phyloP scores from a whole-genome alignment of 2,888 invertebrate species.

The Aquatica leii region DNA sequence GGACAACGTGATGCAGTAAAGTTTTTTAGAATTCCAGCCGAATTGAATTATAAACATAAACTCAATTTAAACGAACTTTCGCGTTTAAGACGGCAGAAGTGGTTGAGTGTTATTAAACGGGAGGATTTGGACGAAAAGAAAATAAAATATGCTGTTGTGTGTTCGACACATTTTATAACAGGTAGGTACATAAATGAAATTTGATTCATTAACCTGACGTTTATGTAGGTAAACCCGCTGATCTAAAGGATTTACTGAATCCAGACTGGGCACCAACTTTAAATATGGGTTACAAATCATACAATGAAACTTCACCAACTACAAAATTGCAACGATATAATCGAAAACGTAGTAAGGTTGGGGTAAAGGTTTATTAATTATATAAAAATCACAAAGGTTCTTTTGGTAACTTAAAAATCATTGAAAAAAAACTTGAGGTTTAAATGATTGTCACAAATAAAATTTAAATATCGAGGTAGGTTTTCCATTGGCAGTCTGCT shows the following conservation, averaged over 20 bases:
- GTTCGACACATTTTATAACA: not conserved
- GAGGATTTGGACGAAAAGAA: not conserved
- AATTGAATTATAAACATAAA: not conserved
- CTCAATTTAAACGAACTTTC: not conserved
- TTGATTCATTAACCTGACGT: not conserved
- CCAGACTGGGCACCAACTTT: not conserved
- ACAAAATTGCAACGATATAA: not conserved
- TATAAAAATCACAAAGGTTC: too few relatives aligned
- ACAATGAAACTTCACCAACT: too few relatives aligned
- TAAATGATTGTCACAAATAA: not conserved
- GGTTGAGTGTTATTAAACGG: not conserved
- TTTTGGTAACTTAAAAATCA: too few relatives aligned
- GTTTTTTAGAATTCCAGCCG: not conserved
- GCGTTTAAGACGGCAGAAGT: not conserved
- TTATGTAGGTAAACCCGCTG: not conserved
- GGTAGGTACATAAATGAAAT: not conserved
- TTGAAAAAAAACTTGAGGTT: not conserved
- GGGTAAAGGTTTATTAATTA: too few relatives aligned
- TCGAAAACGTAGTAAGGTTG: not conserved
- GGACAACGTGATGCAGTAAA: too few relatives aligned
- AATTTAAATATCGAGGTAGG: too few relatives aligned
- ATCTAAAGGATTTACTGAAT: not conserved
- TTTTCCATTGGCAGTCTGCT: not conserved
- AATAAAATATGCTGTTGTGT: not conserved
- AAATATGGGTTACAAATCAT: too few relatives aligned